A percentile compares a stretch with the other conserved stretches of the same genome.
Evolutionary conservation across 2,797 vertebrate species (phyloP).

Genomic region (Tachyglossus aculeatus): DNA sequence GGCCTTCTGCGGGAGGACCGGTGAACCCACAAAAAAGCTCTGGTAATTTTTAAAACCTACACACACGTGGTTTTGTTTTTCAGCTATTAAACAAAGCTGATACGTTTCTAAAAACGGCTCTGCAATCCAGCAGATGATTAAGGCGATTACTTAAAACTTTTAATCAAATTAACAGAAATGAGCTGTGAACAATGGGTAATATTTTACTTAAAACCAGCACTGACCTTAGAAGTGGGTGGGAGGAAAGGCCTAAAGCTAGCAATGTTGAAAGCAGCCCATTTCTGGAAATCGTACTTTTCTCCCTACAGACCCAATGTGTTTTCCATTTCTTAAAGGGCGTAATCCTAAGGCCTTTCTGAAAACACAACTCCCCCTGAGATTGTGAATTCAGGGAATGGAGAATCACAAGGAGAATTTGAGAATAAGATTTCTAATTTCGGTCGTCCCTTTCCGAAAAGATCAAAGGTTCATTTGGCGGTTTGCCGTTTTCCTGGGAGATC

Average conservation of each 20-base stretch:
- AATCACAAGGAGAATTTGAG: background rate
- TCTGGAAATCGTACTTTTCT: slow-evolving; percentile 18
- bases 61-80: slow-evolving; percentile 14
- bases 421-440: background rate
- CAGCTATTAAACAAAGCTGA: slow-evolving; percentile 7
- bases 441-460: background rate
- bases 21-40: slow-evolving; percentile 8
- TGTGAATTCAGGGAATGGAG: background rate
- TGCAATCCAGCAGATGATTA: slow-evolving; percentile 2
- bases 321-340: slow-evolving; percentile 1
- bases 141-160: slow-evolving; percentile 21
- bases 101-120: slow-evolving; percentile 19
- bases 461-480: background rate
- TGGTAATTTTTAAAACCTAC: background rate
- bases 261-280: slow-evolving; percentile 13
- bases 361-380: slow-evolving; percentile 13
- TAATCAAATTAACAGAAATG: slow-evolving; percentile 32
- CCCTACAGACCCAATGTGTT: background rate
- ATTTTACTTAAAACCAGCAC: slow-evolving; percentile 16
- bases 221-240: slow-evolving; percentile 16
- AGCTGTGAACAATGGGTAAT: background rate
- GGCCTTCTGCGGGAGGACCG: slow-evolving; percentile 3
- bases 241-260: background rate
- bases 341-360: slow-evolving; percentile 6
- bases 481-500: too few species aligned